Evolutionary conservation across 2,797 vertebrate species (phyloP).

Genomic region (Acipenser transmontanus): DNA sequence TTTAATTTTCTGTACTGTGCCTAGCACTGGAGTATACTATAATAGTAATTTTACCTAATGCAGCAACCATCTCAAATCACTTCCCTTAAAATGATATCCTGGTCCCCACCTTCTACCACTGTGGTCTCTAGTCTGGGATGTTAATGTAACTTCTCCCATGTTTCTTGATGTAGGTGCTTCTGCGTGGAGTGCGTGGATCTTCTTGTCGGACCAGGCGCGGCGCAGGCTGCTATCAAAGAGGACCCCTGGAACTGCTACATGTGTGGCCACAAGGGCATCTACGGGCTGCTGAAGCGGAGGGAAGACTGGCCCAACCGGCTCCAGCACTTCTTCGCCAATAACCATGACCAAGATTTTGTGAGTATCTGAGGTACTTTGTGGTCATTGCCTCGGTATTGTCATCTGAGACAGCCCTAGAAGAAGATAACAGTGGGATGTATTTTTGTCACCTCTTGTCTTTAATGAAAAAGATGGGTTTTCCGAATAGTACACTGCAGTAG

Average conservation of each 20-base stretch:
- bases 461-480: too few species aligned
- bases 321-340: slow-evolving; percentile 96
- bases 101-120: too few species aligned
- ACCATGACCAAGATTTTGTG: slow-evolving; percentile 97
- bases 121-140: not conserved
- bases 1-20: too few species aligned
- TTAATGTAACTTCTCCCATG: not conserved
- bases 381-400: too few species aligned
- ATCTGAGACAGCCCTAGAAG: too few species aligned
- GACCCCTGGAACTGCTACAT: slow-evolving; percentile 98
- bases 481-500: too few species aligned
- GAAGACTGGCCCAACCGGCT: slow-evolving; percentile 87
- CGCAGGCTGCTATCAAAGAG: slow-evolving; percentile 88
- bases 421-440: too few species aligned
- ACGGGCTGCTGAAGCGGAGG: slow-evolving; percentile 79
- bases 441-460: too few species aligned
- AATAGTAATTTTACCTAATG: too few species aligned
- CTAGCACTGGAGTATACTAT: too few species aligned
- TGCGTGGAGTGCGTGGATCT: slow-evolving; percentile 94
- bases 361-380: slow-evolving; percentile 45
- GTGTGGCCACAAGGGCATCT: slow-evolving; percentile 76
- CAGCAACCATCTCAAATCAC: too few species aligned
- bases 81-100: too few species aligned
- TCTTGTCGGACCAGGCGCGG: slow-evolving; percentile 84
- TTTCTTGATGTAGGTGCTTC: slow-evolving; percentile 74